Base-by-base conservation (phyloP, 30 jellyfish, hydroid and myxozoan genomes). In the Aurelia aurita region DNA sequence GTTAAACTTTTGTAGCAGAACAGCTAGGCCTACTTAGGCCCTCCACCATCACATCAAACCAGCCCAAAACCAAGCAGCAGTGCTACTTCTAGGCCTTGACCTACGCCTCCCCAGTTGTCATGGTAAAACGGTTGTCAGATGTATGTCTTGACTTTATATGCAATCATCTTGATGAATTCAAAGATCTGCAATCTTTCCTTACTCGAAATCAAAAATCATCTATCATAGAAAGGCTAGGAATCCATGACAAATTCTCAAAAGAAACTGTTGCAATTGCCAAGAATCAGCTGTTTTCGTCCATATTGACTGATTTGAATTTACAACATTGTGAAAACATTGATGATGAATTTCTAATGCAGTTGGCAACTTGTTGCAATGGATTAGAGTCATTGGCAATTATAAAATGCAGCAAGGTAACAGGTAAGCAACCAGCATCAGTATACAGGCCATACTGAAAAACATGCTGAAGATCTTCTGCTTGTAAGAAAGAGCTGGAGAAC, bases 191-290 rank as follows among this genome's bases (percentile, higher is more conserved):
- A 9, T 54, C 81, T 1, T 28, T 55, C 6, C 39, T 89, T 10
- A 89, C 90, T n/a, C 69, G 69, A 23, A 83, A 47, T 9, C 95
- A 89, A 64, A 89, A 80, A 23, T 87, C 85, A 51, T 85, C 72
- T 11, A 54, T 82, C n/a, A 75, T 83, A 25, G 45, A 71, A 39
- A 72, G 93, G 31, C 68, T 83, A 20, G 77, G 73, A 58, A 83
- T 83, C 46, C 93, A 70, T 49, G 80, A 71, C 46, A 58, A 59
- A 23, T 34, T 83, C 51, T 8, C 75, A 3, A 29, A 47, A 15
- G 66, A 22, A 5, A 16, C 39, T 3, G 21, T 15, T 9, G 58
- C 77, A 7, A 47, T 72, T 9, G 23, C 47, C 23, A 58, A 70
- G 62, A 18, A 57, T 2, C 78, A 77, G 19, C 76, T 83, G 43